Percentiles rank a stretch among this genome's conserved stretches.
Evolutionary conservation across 2,888 invertebrate genomes (phyloP).

Genomic region (Dysmachus trigonus): DNA sequence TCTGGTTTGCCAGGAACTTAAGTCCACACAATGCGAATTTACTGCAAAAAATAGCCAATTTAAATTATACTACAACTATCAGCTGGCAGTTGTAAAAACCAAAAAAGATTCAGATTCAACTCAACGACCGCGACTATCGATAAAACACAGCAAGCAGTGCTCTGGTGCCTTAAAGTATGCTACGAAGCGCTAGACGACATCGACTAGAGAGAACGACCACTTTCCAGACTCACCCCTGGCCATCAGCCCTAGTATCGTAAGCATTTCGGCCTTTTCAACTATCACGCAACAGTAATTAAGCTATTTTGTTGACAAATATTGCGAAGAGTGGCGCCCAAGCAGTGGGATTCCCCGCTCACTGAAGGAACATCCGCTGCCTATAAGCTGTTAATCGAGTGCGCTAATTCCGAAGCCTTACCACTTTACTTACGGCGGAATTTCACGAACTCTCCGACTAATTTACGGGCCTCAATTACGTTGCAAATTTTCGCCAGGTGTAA

Average conservation of each 20-base stretch:
- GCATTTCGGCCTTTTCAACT: conserved; percentile 17
- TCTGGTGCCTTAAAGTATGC: background rate
- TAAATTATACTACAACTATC: no score
- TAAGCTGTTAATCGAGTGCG: background rate
- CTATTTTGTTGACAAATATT: background rate
- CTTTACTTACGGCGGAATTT: background rate
- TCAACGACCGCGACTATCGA: background rate
- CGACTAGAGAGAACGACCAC: background rate
- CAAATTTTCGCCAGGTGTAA: background rate
- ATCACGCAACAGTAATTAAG: background rate
- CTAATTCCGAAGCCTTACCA: background rate
- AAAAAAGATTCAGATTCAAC: background rate
- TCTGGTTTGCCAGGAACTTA: background rate
- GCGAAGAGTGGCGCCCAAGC: background rate
- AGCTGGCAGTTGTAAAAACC: background rate
- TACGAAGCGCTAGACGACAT: background rate
- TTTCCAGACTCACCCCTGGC: conserved; percentile 40
- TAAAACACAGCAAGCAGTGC: background rate
- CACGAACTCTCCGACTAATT: background rate
- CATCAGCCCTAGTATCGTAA: conserved; percentile 26
- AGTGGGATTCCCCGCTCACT: background rate
- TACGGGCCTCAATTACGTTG: background rate
- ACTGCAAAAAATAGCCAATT: background rate
- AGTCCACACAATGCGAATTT: background rate
- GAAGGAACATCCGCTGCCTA: background rate